Evolutionary conservation across 2,888 invertebrate genomes (phyloP), one percentile per base, ranked within the genome.

Genomic region (Euclidia mi): DNA sequence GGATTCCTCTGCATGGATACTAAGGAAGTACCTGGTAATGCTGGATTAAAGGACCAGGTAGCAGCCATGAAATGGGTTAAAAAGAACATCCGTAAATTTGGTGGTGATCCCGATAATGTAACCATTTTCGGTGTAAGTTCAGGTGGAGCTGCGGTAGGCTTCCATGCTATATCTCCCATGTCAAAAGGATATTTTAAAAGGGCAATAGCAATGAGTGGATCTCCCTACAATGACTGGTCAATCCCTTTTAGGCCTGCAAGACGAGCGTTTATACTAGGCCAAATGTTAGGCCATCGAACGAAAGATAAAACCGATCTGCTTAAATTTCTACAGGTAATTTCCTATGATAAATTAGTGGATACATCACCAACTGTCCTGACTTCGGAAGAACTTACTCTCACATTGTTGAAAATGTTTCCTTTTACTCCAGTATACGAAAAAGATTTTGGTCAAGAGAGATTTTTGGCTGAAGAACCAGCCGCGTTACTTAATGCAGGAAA

Each of bases 161-260:
- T 72, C 37, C 93, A 92, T 64, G 66, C 92, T 7, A 57, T 91
- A 14, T 94, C 94, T 0, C 92, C 93, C 0, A 89, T 94, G 89
- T 84, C 85, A 6, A 87, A 85, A 77, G 91, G 89, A 1, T 73
- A 93, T 0, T 93, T 93, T 17, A 83, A 82, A 32, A 84, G 85
- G 62, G 92, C 95, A 1, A 97, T 97, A 34, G 92, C 96, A 0
- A 96, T 97, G 78, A 97, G 97, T 71, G 97, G 97, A 0, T 31
- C 31, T 1, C 31, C 31, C 2, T 31, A 31, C 31, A 31, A n/a
- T 31, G 31, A 31, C n/a, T 31, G 31, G 31, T 10, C 31, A 3
- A n/a, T 31, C 10, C 31, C 31, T 1, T 31, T 10, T n/a, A 31
- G n/a, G 31, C 31, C 31, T 31, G 31, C 31, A 31, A 31, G n/a